These are phyloP conservation scores for Drosophila villosipedis DNA, from an alignment of 2,888 invertebrate species.

Conservation along the genomic window DNA sequence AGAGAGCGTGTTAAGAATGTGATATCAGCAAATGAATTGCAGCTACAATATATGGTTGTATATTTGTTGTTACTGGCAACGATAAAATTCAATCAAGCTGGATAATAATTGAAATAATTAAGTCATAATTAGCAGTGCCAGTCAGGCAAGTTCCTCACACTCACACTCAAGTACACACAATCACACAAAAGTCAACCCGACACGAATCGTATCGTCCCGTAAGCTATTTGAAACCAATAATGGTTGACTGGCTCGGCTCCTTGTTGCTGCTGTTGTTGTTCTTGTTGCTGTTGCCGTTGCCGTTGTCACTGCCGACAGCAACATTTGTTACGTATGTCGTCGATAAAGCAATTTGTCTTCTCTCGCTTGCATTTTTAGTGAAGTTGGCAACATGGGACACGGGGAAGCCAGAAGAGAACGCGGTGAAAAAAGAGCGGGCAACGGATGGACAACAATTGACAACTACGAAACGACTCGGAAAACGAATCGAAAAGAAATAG, in stretches of 20 bases:
- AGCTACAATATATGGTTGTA: not conserved
- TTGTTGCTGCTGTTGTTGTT: constrained; percentile 47
- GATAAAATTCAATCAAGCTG: constrained; percentile 61
- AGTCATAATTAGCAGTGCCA: constrained; percentile 73
- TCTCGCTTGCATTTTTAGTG: constrained; percentile 72
- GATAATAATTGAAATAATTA: constrained; percentile 78
- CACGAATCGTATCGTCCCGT: constrained; percentile 43
- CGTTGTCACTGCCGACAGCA: constrained; percentile 80
- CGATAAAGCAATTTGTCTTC: constrained; percentile 80
- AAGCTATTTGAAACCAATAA: constrained; percentile 78
- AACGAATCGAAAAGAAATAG: constrained; percentile 48
- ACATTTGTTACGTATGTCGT: constrained; percentile 80
- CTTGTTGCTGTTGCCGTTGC: constrained; percentile 58
- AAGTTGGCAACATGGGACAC: constrained; percentile 54
- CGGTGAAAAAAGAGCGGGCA: not conserved
- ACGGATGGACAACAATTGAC: constrained; percentile 69
- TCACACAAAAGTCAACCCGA: constrained; percentile 20
- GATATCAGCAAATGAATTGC: not conserved
- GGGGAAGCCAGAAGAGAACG: constrained; percentile 14
- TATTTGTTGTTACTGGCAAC: constrained; percentile 30
- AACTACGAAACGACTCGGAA: constrained; percentile 54
- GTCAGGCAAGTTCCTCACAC: constrained; percentile 18
- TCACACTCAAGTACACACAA: not conserved
- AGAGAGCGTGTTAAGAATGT: constrained; percentile 7
- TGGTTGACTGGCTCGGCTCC: constrained; percentile 55